phyloP scores from a whole-genome alignment of 2,113 vertebrate genomes.

The Pleuronectes platessa region DNA sequence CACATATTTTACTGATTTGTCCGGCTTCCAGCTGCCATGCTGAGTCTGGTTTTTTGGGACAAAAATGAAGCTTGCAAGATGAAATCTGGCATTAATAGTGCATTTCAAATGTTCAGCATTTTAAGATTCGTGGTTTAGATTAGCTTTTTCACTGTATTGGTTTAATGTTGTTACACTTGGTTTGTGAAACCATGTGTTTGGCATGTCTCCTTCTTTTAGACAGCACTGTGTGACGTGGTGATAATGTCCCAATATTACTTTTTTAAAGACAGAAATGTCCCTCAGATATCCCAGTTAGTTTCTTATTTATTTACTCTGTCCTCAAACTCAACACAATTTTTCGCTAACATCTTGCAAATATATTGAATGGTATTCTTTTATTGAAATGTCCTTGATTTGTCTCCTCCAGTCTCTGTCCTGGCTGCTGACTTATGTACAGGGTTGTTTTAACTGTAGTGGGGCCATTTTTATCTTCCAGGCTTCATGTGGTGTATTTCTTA shows the following conservation, averaged over 20 bases:
- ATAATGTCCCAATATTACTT: background rate
- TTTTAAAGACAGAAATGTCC: background rate
- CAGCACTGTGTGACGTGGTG: background rate
- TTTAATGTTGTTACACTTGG: background rate
- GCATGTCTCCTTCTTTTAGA: background rate
- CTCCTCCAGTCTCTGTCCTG: background rate
- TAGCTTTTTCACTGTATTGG: background rate
- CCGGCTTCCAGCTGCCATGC: background rate
- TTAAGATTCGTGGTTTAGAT: background rate
- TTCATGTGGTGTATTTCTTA: conserved; percentile 5
- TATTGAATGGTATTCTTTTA: background rate
- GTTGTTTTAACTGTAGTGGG: background rate
- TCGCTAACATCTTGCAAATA: background rate
- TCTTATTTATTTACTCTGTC: background rate
- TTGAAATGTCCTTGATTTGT: background rate
- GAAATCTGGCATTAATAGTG: background rate
- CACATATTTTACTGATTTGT: conserved; percentile 12
- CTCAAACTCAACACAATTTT: background rate
- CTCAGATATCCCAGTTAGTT: background rate
- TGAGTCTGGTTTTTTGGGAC: conserved; percentile 1
- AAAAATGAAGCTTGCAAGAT: background rate
- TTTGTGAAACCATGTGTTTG: background rate
- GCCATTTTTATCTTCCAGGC: conserved; percentile 2
- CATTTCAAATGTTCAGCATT: background rate
- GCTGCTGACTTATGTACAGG: background rate